phyloP scores from a whole-genome alignment of 2,113 vertebrate genomes.

The Vidua macroura region DNA sequence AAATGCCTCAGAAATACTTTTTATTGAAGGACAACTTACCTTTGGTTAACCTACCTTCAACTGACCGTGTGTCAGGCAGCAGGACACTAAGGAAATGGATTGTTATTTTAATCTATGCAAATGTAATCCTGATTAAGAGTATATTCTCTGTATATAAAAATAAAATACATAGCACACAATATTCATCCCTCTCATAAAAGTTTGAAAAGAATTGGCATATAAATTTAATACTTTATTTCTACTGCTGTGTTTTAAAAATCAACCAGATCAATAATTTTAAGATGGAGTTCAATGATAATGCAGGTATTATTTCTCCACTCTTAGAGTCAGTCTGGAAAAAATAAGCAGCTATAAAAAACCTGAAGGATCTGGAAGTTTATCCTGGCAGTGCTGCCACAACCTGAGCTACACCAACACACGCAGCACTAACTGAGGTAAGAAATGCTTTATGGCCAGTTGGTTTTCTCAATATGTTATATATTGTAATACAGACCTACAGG shows the following conservation, averaged over 20 bases:
- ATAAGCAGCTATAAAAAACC: not conserved
- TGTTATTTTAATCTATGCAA: not conserved
- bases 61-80: not conserved
- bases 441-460: conserved; percentile 54
- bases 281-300: not conserved
- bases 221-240: not conserved
- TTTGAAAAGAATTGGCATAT: not conserved
- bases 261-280: not conserved
- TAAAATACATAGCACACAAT: not conserved
- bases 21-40: not conserved
- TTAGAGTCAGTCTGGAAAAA: not conserved
- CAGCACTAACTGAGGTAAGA: conserved; percentile 31
- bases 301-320: not conserved
- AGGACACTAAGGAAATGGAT: not conserved
- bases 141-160: not conserved
- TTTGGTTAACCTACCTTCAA: not conserved
- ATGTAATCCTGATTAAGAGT: not conserved
- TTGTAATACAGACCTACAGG: conserved; percentile 48
- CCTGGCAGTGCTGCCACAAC: conserved; percentile 47
- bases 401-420: not conserved
- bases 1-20: not conserved
- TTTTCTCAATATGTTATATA: conserved; percentile 62
- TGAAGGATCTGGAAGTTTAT: conserved; percentile 23
- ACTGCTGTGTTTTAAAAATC: not conserved
- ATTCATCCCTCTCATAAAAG: rapidly evolving